phyloP scores from a whole-genome alignment of 2,113 vertebrate species.

The Barnardius zonarius region DNA sequence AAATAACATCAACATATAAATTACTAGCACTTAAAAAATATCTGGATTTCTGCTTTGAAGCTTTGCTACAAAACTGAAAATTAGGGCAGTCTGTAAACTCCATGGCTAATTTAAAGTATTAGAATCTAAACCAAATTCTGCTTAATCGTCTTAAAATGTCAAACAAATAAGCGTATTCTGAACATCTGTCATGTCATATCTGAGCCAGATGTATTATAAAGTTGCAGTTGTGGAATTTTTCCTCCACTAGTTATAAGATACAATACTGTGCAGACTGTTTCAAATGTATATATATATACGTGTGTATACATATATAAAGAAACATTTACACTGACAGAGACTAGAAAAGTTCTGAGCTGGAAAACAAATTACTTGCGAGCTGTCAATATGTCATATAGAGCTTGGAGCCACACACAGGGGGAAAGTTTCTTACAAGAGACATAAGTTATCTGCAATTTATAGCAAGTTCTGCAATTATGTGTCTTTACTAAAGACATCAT shows the following conservation, averaged over 20 bases:
- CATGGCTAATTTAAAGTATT: conserved; percentile 14
- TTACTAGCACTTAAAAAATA: not conserved
- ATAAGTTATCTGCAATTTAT: not conserved
- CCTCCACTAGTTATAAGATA: not conserved
- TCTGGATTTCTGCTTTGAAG: not conserved
- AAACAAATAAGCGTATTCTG: not conserved
- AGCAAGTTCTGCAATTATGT: not conserved
- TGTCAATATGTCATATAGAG: not conserved
- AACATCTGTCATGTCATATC: not conserved
- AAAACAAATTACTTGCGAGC: not conserved
- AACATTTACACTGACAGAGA: not conserved
- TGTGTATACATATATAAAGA: no score
- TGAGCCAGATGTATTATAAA: conserved; percentile 7
- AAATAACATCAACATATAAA: not conserved
- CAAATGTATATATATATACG: not conserved
- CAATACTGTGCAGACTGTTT: not conserved
- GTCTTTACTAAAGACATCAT: not conserved
- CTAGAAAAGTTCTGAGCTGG: not conserved
- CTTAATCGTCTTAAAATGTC: conserved; percentile 9
- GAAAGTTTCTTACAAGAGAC: not conserved
- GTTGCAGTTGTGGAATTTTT: conserved; percentile 18
- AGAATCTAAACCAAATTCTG: not conserved
- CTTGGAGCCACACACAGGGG: not conserved
- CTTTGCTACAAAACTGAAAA: not conserved
- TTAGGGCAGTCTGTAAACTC: not conserved